Percentiles rank a stretch among this genome's conserved stretches.
phyloP scores from a whole-genome alignment of 2,113 vertebrate species.

The Plecturocebus donacophilus region DNA sequence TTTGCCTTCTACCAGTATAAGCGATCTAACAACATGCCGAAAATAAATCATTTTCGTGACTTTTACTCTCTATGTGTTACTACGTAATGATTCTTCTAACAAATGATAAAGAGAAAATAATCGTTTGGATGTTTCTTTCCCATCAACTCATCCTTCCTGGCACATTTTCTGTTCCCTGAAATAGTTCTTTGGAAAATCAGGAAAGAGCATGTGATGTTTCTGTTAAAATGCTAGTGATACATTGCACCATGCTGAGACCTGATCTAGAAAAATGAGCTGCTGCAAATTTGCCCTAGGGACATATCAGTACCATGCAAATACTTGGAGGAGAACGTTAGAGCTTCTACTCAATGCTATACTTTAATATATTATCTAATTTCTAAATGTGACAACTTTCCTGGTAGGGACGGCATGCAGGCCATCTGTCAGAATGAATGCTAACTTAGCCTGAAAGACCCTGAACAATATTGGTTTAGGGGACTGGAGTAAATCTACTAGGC shows the following conservation, averaged over 20 bases:
- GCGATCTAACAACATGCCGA: neutral
- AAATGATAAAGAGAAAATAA: slow-evolving; percentile 18
- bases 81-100: slow-evolving; percentile 12
- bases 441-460: neutral
- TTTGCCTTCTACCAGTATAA: neutral
- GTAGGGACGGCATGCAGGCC: neutral
- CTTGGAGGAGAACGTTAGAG: neutral
- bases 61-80: neutral
- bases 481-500: neutral
- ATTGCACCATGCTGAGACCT: neutral
- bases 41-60: neutral
- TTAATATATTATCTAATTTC: slow-evolving; percentile 4
- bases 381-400: neutral
- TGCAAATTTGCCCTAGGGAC: neutral
- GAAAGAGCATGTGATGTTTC: neutral
- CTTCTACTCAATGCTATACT: neutral
- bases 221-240: neutral
- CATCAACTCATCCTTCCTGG: neutral
- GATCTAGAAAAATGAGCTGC: neutral
- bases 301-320: neutral
- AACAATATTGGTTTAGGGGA: neutral
- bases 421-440: slow-evolving; percentile 22
- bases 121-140: neutral
- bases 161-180: slow-evolving; percentile 13
- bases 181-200: slow-evolving; percentile 15